A percentile compares a stretch with the other conserved stretches of the same genome.
These are phyloP conservation scores for Lasius fuliginosus DNA, from an alignment of 2,888 invertebrate genomes.

Conservation along the genomic window DNA sequence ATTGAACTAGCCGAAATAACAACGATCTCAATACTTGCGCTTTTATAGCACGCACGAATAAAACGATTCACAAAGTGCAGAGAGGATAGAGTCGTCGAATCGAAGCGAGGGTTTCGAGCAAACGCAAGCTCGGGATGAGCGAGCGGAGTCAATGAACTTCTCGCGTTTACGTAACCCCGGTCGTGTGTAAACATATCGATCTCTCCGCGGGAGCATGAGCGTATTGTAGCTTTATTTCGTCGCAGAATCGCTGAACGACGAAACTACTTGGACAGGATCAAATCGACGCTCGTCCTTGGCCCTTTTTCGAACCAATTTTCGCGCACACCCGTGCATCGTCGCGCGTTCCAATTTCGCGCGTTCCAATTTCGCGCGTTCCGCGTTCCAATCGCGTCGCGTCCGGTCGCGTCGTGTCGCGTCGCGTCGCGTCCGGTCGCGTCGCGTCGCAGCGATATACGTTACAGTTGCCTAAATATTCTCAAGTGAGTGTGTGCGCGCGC, in stretches of 20 bases:
- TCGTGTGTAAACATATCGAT: conserved; percentile 58
- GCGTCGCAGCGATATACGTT: neutral
- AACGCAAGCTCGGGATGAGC: conserved; percentile 32
- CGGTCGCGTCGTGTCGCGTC: neutral
- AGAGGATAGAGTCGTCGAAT: conserved; percentile 18
- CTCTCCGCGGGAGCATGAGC: conserved; percentile 4
- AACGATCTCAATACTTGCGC: neutral
- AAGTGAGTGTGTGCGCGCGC: neutral
- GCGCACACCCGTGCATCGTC: neutral
- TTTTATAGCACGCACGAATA: conserved; percentile 4
- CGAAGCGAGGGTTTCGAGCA: conserved; percentile 15
- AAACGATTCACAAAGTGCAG: conserved; percentile 24
- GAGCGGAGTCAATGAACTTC: conserved; percentile 59
- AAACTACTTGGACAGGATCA: conserved; percentile 4
- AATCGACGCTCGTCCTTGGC: conserved; percentile 21
- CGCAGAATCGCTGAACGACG: neutral
- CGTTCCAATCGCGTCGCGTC: neutral
- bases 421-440: neutral
- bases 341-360: conserved; percentile 32
- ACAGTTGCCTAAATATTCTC: neutral
- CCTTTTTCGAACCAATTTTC: conserved; percentile 8
- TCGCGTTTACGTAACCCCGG: conserved; percentile 44
- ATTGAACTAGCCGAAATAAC: neutral
- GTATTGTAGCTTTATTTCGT: conserved; percentile 52
- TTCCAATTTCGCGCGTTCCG: neutral